Evolutionary conservation across 2,888 invertebrate species (phyloP), one percentile per base, ranked within the genome.

Genomic region (Sinhomidia bicolor): DNA sequence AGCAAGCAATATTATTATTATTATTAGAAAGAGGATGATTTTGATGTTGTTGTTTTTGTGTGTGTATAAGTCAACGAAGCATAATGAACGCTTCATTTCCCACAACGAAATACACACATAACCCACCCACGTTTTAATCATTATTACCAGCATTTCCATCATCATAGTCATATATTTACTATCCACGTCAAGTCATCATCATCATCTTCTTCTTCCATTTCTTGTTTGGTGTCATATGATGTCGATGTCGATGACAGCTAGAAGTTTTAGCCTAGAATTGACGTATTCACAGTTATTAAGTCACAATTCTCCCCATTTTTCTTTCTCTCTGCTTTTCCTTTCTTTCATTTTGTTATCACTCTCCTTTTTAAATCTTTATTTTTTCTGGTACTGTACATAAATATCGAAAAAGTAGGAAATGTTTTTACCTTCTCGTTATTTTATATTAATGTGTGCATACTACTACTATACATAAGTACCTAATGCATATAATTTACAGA

Each of bases 81-180:
- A 44, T 71, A 71, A 44, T 71, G 71, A 71, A 47, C 47, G 20
- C 71, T 71, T 71, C 71, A 71, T 57, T 78, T 44, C 62, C 62
- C 60, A 17, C 60, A 23, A 71, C 44, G 47, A 71, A 57, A 17
- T n/a, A n/a, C 29, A 29, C 36, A 44, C 44, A 80, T 32, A 54
- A 54, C 60, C 74, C 76, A 60, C 76, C 74, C 76, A 82, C 82
- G 71, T 68, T 71, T 71, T 71, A 71, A 32, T 82, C 71, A 71
- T 82, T 51, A 71, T 71, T 44, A 71, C 71, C 47, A 47, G 44
- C 71, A 47, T 71, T 71, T 10, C 47, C 71, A 47, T 71, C 20
- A 44, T 44, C 71, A 14, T 71, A 1, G 44, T 14, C 14, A 41
- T 14, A 29, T 62, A 10, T 23, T 10, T 17, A 20, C 57, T 29